These are phyloP conservation scores for Trachurus trachurus DNA, from an alignment of 2,797 vertebrate genomes.

Conservation along the genomic window DNA sequence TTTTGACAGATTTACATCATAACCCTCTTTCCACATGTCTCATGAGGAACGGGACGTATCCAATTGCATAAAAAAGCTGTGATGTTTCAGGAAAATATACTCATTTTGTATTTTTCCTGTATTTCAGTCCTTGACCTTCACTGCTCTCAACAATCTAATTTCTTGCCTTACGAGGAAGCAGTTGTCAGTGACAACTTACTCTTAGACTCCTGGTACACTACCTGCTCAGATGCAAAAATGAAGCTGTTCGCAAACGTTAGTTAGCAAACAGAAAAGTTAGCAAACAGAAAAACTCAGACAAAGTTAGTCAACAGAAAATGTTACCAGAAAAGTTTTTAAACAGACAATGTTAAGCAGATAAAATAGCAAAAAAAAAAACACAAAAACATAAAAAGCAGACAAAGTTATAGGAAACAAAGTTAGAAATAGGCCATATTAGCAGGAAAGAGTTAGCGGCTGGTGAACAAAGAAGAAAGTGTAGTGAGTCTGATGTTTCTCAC, in stretches of 20 bases:
- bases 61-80: background rate
- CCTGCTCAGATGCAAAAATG: background rate
- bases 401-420: too few relatives aligned
- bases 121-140: background rate
- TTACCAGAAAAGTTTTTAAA: too few relatives aligned
- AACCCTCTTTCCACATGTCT: slow-evolving; percentile 32
- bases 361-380: too few relatives aligned
- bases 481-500: background rate
- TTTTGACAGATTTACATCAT: slow-evolving; percentile 8
- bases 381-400: too few relatives aligned
- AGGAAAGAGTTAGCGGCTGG: background rate
- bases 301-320: background rate
- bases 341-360: too few relatives aligned
- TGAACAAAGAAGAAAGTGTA: background rate
- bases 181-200: background rate
- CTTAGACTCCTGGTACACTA: background rate
- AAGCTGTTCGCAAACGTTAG: background rate
- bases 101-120: slow-evolving; percentile 13
- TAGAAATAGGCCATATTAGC: too few relatives aligned
- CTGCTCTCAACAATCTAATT: background rate
- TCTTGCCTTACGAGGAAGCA: background rate
- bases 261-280: too few relatives aligned
- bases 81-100: background rate
- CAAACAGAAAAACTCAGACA: background rate
- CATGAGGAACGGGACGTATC: background rate